Base-by-base conservation (phyloP, 2,888 invertebrate species). In the Cephus runcator region DNA sequence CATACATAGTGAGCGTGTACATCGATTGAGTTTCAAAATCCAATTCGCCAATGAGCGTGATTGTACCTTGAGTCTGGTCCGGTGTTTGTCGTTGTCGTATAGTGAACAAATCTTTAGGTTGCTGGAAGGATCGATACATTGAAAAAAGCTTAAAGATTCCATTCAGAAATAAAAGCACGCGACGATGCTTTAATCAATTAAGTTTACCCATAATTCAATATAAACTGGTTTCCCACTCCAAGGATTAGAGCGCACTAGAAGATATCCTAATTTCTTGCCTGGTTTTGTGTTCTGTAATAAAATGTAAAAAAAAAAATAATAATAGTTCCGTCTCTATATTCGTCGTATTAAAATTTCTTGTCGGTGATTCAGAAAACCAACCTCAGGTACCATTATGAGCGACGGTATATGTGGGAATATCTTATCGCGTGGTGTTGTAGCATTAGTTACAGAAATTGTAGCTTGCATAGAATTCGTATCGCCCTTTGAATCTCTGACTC, bases 21-120 rank as follows among this genome's bases (percentile, higher is more conserved):
- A 97, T 96, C 76, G 97, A 96, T 91, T 96, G 96, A 76, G 95
- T 96, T 90, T 98, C 98, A 88, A 97, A 98, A 92, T 98, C 98
- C 86, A 98, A 92, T 82, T 95, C 94, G 76, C 96, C 96, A 77
- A 95, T 93, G 73, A 97, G 92, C 86, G 96, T 94, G 87, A 97
- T 95, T 4, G 96, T 95, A 73, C 96, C 97, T 89, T 96, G 95
- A 15, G 96, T 96, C 87, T 96, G 95, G 86, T 95, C 95, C 4
- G 95, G 93, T 12, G 95, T 95, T 81, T 96, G 94, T 84, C 95
- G 94, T 89, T 97, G 96, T 82, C 96, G 94, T 85, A 97, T 95
- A 79, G 96, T 96, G 89, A 97, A 96, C 80, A 96, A 93, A 85
- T 91, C 91, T 82, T 91, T 91, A 0, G 91, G 91, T 91, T 91